phyloP scores from a whole-genome alignment of 2,797 vertebrate genomes.

The Coccyzus lansbergi region DNA sequence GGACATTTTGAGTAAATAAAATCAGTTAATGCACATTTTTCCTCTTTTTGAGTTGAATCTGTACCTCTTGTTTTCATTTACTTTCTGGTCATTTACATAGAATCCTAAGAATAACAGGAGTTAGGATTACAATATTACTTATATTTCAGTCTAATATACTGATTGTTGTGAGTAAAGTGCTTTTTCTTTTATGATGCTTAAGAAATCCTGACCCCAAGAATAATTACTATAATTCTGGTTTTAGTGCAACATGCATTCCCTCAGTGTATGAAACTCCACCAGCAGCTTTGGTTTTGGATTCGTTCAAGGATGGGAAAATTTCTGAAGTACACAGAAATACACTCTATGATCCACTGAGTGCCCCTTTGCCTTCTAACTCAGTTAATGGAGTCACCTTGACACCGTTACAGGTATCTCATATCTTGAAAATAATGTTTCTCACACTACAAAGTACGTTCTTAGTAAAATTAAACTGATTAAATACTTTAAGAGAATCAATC shows the following conservation, averaged over 20 bases:
- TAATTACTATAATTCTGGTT: conserved; percentile 52
- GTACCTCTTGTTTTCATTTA: not conserved
- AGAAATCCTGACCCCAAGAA: not conserved
- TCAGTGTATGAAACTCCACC: conserved; percentile 79
- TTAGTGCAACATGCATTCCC: conserved; percentile 84
- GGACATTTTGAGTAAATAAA: not conserved
- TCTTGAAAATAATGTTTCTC: not conserved
- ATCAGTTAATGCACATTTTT: not conserved
- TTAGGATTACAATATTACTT: not conserved
- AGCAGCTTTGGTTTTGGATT: conserved; percentile 79
- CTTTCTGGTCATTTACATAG: not conserved
- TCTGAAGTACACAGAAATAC: conserved; percentile 32
- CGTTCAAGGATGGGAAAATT: conserved; percentile 70
- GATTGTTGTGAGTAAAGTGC: not conserved
- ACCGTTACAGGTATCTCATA: conserved; percentile 83
- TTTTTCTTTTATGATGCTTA: not conserved
- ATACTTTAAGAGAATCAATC: not conserved
- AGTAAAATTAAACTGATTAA: not conserved
- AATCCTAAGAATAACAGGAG: not conserved
- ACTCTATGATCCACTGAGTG: conserved; percentile 21
- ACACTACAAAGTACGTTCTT: not conserved
- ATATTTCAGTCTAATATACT: not conserved
- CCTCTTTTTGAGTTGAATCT: not conserved
- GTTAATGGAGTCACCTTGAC: conserved; percentile 79
- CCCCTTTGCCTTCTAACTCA: conserved; percentile 24